phyloP scores from a whole-genome alignment of 2,797 vertebrate species.

The Hipposideros larvatus region DNA sequence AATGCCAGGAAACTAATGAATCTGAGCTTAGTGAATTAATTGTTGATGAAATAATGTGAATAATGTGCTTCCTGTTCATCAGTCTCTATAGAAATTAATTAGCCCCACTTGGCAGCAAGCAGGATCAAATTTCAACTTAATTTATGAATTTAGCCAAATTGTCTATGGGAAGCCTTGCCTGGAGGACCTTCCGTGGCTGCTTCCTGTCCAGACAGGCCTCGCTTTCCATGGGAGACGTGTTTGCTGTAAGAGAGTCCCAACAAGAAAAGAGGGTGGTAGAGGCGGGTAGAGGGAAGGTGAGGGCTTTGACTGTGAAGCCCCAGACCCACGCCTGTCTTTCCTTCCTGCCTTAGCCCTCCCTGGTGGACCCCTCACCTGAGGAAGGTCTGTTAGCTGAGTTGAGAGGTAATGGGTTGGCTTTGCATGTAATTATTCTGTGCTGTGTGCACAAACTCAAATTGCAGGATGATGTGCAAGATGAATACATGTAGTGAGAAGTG shows the following conservation, averaged over 20 bases:
- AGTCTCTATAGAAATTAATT: conserved; percentile 84
- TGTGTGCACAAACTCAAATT: not conserved
- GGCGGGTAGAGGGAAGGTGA: not conserved
- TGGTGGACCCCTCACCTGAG: not conserved
- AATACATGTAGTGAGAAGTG: conserved; percentile 3
- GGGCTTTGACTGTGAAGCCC: not conserved
- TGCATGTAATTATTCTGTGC: not conserved
- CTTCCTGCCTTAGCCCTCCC: not conserved
- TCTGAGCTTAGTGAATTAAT: conserved; percentile 80
- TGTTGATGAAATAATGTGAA: conserved; percentile 83
- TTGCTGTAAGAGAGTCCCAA: conserved; percentile 42
- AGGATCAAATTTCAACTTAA: conserved; percentile 77
- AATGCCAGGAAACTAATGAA: conserved; percentile 84
- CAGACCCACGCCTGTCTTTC: not conserved
- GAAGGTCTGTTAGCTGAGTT: not conserved
- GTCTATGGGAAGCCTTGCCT: conserved; percentile 78
- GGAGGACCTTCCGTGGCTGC: conserved; percentile 64
- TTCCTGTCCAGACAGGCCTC: conserved; percentile 75
- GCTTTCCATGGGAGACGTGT: conserved; percentile 43
- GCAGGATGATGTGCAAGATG: conserved; percentile 49
- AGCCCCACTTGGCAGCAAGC: conserved; percentile 80
- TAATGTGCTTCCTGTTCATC: conserved; percentile 79
- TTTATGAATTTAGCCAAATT: conserved; percentile 81
- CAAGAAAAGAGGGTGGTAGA: not conserved
- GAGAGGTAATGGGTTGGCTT: not conserved